A percentile compares a stretch with the other conserved stretches of the same genome.
Conservation (phyloP, 2,888 invertebrate species). For the Limenitis camilla region DNA sequence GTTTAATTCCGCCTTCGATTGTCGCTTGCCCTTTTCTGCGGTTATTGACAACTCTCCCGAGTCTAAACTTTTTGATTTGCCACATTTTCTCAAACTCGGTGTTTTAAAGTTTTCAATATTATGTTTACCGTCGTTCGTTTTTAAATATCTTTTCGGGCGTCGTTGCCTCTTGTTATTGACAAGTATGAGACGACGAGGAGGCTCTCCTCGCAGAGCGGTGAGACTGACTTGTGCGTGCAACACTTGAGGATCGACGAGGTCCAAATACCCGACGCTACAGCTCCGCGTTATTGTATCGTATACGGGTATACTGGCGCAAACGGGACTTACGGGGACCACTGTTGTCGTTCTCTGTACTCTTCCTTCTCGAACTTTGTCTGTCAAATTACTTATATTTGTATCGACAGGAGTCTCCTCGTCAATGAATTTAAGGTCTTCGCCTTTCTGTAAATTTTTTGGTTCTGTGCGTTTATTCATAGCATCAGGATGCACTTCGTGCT, state of each 20-base stretch:
- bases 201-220: slow-evolving; percentile 81
- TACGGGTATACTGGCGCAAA: slow-evolving; percentile 55
- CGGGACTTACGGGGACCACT: slow-evolving; percentile 79
- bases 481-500: slow-evolving; percentile 59
- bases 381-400: slow-evolving; percentile 37
- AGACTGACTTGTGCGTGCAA: slow-evolving; percentile 84
- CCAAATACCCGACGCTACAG: slow-evolving; percentile 91
- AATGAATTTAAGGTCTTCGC: slow-evolving; percentile 79
- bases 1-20: slow-evolving; percentile 29
- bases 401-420: slow-evolving; percentile 78
- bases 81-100: slow-evolving; percentile 79
- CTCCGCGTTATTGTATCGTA: slow-evolving; percentile 85
- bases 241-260: slow-evolving; percentile 84
- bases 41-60: slow-evolving; percentile 85
- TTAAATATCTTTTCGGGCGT: slow-evolving; percentile 51
- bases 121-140: slow-evolving; percentile 42
- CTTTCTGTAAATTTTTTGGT: slow-evolving; percentile 53
- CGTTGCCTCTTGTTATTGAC: slow-evolving; percentile 79
- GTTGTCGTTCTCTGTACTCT: slow-evolving; percentile 71
- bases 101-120: slow-evolving; percentile 36
- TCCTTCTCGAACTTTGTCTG: slow-evolving; percentile 38
- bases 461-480: slow-evolving; percentile 46
- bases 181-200: slow-evolving; percentile 83
- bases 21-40: slow-evolving; percentile 55
- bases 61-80: slow-evolving; percentile 89